Conservation (phyloP, 2,797 vertebrate species). For the Passerculus sandwichensis region DNA sequence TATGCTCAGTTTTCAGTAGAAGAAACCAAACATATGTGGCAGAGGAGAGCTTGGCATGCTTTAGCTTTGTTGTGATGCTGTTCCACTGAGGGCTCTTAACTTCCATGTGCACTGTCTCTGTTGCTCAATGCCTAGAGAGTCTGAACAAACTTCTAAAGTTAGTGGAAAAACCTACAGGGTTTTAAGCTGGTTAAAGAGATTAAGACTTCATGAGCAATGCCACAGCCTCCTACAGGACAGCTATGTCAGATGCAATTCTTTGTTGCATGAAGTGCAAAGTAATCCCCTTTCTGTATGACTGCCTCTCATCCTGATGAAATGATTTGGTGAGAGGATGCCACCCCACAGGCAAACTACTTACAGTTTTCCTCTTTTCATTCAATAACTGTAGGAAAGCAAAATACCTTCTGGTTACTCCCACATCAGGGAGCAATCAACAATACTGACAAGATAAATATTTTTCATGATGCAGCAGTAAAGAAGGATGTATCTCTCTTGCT, state of each 20-base stretch:
- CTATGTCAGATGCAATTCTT: not conserved
- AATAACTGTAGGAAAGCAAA: not conserved
- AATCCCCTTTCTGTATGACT: not conserved
- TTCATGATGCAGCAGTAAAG: not conserved
- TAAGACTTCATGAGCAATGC: not conserved
- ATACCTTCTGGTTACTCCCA: not conserved
- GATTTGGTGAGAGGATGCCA: not conserved
- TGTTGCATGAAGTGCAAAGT: not conserved
- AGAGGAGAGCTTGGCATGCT: not conserved
- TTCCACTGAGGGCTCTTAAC: not conserved
- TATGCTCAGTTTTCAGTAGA: not conserved
- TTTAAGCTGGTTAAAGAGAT: not conserved
- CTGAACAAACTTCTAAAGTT: not conserved
- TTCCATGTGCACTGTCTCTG: not conserved
- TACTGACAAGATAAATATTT: not conserved
- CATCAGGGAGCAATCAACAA: not conserved
- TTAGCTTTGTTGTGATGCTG: not conserved
- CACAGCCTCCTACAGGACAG: not conserved
- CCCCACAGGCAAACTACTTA: not conserved
- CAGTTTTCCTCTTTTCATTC: not conserved
- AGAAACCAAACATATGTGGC: not conserved
- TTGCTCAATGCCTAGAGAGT: not conserved
- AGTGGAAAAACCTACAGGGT: not conserved
- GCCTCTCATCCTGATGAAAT: not conserved
- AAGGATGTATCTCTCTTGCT: not conserved